Base-by-base conservation (phyloP, 64 coral and sea anemone species). In the Actinia equina region DNA sequence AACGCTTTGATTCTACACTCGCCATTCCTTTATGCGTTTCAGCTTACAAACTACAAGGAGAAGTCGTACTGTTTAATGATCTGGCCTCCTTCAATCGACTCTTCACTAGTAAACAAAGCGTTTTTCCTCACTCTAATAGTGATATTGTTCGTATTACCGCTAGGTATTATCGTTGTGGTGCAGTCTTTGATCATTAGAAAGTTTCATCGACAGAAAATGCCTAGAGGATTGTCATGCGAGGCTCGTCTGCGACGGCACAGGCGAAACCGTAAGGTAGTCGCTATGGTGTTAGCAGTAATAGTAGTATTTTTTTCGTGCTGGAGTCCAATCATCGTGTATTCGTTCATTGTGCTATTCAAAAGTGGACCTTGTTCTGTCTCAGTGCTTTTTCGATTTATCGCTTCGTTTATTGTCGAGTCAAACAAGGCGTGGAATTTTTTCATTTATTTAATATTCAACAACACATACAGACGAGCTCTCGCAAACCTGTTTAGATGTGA, bases 341-440 rank as follows among this genome's bases (percentile, higher is more conserved):
- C 53, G 1, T 90, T 90, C 85, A 65, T 90, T 13, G 84, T 84
- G 45, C 83, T 90, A 53, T 90, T 90, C 69, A 44, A 71, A 18
- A 77, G 7, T 14, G 22, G 8, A 13, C 52, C 27, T 15, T 77
- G 18, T 59, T 45, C 61, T 51, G 82, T 17, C 9, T 19, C 12
- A 23, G 26, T 18, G 22, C 41, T 83, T 13, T 71, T 19, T 41
- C 82, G 52, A 1, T 90, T 90, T 9, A 43, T 76, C 5, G 89
- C 76, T 17, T 71, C 83, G 3, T 90, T 90, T n/a, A 85, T 85
- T 0, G 89, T 83, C 27, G 81, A 90, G 63, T 90, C 89, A 9
- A 90, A 84, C 82, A 90, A 83, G 30, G 69, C 89, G 9, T 77
- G 83, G 26, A 90, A 90, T 25, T 83, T 83, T 18, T 90, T 65